Evolutionary conservation across 2,888 invertebrate species (phyloP), one percentile per base, ranked within the genome.

Genomic region (Bursaphelenchus okinawaensis): DNA sequence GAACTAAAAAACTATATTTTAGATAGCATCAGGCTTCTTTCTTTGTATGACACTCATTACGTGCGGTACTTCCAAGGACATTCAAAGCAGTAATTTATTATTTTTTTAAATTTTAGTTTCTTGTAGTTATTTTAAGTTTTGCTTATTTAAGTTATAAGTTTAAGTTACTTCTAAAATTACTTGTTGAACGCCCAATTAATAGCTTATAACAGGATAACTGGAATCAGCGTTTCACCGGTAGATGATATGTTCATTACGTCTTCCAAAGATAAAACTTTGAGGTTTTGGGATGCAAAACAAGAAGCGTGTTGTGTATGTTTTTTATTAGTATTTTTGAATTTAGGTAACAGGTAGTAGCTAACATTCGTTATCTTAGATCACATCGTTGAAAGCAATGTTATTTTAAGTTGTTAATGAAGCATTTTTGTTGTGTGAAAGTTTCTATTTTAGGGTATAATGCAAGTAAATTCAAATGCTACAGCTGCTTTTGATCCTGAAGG

Each of bases 401-500:
- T n/a, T n/a, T n/a, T n/a, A n/a, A n/a, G n/a, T n/a, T n/a, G n/a
- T n/a, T n/a, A n/a, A n/a, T n/a, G n/a, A n/a, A n/a, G n/a, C n/a
- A n/a, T n/a, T n/a, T n/a, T n/a, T n/a, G n/a, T n/a, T n/a, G n/a
- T n/a, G n/a, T n/a, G n/a, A n/a, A n/a, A 4, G 6, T 40, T 40
- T 12, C 16, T 4, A 40, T 40, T 74, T 26, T 71, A 86, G 84
- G 96, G 96, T 0, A 85, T 95, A 61, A 96, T 98, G 92, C 92
- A 95, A 85, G 87, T 95, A 55, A 89, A 16, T 4, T 89, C 92
- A 0, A 94, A 95, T 0, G 87, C 93, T 72, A 95, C 96, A 0
- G 95, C 95, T 12, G 94, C 94, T 0, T 98, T 95, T 84, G 98
- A 98, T 86, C 98, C 98, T 0, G 96, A 98, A 85, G 94, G 94